Evolutionary conservation across 2,797 vertebrate genomes (phyloP).

Genomic region (Alfaro cultratus): DNA sequence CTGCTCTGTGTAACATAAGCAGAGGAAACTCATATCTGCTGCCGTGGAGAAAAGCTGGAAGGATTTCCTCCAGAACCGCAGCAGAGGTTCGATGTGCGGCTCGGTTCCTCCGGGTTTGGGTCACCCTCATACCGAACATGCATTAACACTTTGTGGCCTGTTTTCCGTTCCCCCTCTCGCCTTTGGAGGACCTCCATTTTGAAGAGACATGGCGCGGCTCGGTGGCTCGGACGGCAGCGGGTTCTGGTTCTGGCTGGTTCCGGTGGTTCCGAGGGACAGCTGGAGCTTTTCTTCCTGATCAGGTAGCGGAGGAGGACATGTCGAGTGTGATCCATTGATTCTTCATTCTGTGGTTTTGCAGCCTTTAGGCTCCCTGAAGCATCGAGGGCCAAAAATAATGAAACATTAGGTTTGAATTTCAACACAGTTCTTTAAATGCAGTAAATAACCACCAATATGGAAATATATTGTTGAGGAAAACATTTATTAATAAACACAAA

Average conservation of each 20-base stretch:
- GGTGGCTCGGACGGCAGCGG: too few species aligned
- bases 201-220: slow-evolving; percentile 56
- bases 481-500: neutral
- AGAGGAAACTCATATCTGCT: slow-evolving; percentile 28
- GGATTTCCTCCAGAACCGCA: slow-evolving; percentile 9
- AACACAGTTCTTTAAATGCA: neutral
- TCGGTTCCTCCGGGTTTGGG: slow-evolving; percentile 43
- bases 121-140: slow-evolving; percentile 61
- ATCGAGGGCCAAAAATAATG: neutral
- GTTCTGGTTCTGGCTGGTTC: too few species aligned
- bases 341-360: neutral
- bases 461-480: neutral
- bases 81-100: slow-evolving; percentile 38
- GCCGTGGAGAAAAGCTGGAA: slow-evolving; percentile 20
- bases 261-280: slow-evolving; percentile 45
- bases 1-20: slow-evolving; percentile 56
- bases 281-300: slow-evolving; percentile 40
- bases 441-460: neutral
- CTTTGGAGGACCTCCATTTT: slow-evolving; percentile 84
- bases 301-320: slow-evolving; percentile 36
- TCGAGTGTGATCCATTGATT: slow-evolving; percentile 22
- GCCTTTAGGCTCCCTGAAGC: slow-evolving; percentile 1
- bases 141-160: slow-evolving; percentile 74
- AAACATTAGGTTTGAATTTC: neutral
- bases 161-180: slow-evolving; percentile 39